A percentile compares a stretch with the other conserved stretches of the same genome.
These are phyloP conservation scores for Mesoligia furuncula DNA, from an alignment of 2,888 invertebrate genomes.

Conservation along the genomic window DNA sequence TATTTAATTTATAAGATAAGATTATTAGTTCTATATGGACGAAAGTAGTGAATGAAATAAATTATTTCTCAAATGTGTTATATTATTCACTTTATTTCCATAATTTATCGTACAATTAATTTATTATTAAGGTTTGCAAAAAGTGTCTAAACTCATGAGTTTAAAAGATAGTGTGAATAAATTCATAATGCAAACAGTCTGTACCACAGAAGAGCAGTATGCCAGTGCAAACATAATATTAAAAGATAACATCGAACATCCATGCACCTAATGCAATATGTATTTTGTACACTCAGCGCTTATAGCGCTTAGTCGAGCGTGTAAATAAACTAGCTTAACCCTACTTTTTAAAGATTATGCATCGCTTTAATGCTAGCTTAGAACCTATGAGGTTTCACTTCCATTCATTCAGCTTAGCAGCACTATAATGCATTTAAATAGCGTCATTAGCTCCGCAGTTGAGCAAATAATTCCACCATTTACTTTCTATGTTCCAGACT, in stretches of 20 bases:
- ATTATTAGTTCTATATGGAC: conserved; percentile 19
- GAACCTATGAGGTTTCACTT: conserved; percentile 52
- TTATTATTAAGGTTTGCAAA: neutral
- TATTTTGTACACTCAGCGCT: conserved; percentile 47
- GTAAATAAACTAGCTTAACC: conserved; percentile 33
- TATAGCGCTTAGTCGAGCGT: conserved; percentile 33
- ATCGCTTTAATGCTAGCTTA: conserved; percentile 28
- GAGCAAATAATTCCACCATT: conserved; percentile 17
- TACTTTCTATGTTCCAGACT: conserved; percentile 43
- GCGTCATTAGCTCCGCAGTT: conserved; percentile 27
- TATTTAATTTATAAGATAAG: conserved; percentile 27
- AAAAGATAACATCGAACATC: conserved; percentile 41
- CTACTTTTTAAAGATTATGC: conserved; percentile 43
- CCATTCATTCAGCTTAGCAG: conserved; percentile 36
- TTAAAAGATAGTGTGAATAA: neutral
- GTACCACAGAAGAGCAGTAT: neutral
- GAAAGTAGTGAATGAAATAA: conserved; percentile 10
- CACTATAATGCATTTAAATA: conserved; percentile 56
- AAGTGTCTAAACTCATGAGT: neutral
- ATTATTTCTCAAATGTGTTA: conserved; percentile 4
- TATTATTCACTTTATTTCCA: neutral
- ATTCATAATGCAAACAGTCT: neutral
- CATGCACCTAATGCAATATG: conserved; percentile 28
- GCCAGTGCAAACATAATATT: conserved; percentile 7
- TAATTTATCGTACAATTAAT: neutral